A percentile compares a stretch with the other conserved stretches of the same genome.
These are phyloP conservation scores for Molossus molossus DNA, from an alignment of 2,797 vertebrate genomes.

Conservation along the genomic window DNA sequence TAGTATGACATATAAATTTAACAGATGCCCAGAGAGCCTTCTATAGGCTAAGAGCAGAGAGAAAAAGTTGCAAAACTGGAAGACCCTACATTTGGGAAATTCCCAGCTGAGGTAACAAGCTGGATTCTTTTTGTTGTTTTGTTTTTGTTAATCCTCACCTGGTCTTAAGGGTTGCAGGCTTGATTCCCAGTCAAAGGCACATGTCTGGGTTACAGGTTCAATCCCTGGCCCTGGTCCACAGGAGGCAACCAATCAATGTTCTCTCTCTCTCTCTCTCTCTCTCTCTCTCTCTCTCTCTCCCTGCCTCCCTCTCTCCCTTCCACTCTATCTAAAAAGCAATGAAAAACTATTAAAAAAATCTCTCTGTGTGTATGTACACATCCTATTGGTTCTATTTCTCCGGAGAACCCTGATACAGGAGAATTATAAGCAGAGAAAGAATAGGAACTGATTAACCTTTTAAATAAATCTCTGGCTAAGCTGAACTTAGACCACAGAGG, in stretches of 20 bases:
- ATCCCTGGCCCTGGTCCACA: too few species aligned
- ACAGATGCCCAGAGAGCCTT: background rate
- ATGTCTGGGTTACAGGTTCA: too few species aligned
- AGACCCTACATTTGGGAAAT: background rate
- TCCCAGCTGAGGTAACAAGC: background rate
- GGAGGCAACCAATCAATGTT: too few species aligned
- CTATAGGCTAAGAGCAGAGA: background rate
- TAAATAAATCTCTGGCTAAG: background rate
- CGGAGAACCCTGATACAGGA: background rate
- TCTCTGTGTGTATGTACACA: accelerated
- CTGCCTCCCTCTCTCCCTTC: background rate
- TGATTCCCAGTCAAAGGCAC: too few species aligned
- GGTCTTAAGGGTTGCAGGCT: too few species aligned
- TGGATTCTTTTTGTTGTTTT: background rate
- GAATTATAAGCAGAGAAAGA: background rate
- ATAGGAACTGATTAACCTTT: background rate
- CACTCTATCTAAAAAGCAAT: background rate
- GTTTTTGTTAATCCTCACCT: too few species aligned
- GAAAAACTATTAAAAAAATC: background rate
- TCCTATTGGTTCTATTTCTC: background rate
- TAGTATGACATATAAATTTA: background rate
- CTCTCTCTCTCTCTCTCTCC: too few species aligned
- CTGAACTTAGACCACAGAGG: background rate
- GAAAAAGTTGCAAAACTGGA: background rate
- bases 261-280: too few species aligned